Conservation (phyloP, 2,888 invertebrate species). For the Chironomus riparius region DNA sequence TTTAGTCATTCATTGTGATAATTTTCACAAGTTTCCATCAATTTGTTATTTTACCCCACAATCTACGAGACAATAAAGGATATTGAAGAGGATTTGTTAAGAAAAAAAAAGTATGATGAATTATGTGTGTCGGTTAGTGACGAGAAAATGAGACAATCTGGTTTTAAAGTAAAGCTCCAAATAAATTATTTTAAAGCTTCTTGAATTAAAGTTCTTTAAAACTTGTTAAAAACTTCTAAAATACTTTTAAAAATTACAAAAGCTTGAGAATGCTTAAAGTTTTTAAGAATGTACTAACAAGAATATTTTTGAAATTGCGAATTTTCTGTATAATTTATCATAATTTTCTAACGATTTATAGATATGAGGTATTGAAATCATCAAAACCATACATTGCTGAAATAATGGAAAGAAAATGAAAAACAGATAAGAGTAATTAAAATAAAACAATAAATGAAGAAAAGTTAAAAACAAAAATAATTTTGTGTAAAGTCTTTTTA, state of each 20-base stretch:
- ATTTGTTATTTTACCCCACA: not conserved
- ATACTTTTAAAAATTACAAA: no score
- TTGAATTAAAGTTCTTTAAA: not conserved
- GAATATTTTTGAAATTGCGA: constrained; percentile 30
- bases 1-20: not conserved
- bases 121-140: not conserved
- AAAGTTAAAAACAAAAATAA: not conserved
- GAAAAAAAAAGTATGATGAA: not conserved
- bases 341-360: constrained; percentile 17
- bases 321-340: not conserved
- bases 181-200: no score
- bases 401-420: constrained; percentile 23
- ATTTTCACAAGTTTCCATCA: not conserved
- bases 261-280: constrained; percentile 26
- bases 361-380: constrained; percentile 21
- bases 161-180: constrained; percentile 28
- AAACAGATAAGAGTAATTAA: constrained; percentile 10
- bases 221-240: not conserved
- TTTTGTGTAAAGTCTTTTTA: not conserved
- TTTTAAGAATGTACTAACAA: constrained; percentile 33
- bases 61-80: not conserved
- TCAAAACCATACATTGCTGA: constrained; percentile 28
- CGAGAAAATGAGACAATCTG: constrained; percentile 29
- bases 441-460: constrained; percentile 4
- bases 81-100: not conserved